Percentiles rank a stretch among this genome's conserved stretches.
phyloP scores from a whole-genome alignment of 1,140 invertebrate species.

The Tetraneura akinire region DNA sequence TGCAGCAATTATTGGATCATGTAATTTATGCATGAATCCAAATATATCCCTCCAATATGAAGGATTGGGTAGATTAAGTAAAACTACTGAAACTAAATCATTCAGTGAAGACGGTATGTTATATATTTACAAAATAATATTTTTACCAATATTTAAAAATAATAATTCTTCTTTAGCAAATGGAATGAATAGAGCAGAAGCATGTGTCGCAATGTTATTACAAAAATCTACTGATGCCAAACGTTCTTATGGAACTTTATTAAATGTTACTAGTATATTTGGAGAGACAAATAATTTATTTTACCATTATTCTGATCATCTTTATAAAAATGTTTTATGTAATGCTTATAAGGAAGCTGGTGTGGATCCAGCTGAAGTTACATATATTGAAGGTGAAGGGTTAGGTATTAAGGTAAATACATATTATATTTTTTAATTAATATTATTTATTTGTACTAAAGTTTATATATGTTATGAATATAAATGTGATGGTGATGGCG shows the following conservation, averaged over 20 bases:
- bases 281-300: conserved; percentile 62
- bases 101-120: conserved; percentile 68
- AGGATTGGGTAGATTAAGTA: conserved; percentile 65
- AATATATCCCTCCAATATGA: conserved; percentile 66
- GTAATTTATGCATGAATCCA: conserved; percentile 66
- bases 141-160: neutral
- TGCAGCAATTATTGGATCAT: conserved; percentile 70
- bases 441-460: neutral
- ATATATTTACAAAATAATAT: neutral
- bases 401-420: conserved; percentile 55
- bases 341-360: conserved; percentile 33
- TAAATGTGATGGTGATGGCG: no score
- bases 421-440: neutral
- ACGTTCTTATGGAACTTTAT: conserved; percentile 65
- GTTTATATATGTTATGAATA: neutral
- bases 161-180: conserved; percentile 59
- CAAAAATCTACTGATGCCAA: conserved; percentile 63
- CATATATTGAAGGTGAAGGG: conserved; percentile 57
- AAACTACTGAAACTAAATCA: conserved; percentile 68
- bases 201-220: conserved; percentile 64
- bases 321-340: conserved; percentile 25
- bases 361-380: conserved; percentile 63
- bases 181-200: conserved; percentile 69
- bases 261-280: conserved; percentile 65
- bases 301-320: conserved; percentile 1